Evolutionary conservation across 2,888 invertebrate species (phyloP).

Genomic region (Oscheius sp.): DNA sequence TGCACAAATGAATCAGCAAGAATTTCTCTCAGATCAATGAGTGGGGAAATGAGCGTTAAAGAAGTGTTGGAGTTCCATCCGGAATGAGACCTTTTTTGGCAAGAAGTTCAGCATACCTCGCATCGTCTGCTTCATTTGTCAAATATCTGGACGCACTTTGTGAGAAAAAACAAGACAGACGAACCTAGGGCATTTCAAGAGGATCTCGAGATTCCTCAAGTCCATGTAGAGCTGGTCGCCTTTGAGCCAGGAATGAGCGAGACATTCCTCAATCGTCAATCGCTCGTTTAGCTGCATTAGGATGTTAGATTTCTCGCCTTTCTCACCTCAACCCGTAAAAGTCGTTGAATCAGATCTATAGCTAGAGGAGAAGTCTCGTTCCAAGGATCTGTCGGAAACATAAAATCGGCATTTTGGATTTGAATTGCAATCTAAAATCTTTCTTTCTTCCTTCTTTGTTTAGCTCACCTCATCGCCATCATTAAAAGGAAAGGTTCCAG

Average conservation of each 20-base stretch:
- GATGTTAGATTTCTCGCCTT: not conserved
- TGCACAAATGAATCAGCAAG: not conserved
- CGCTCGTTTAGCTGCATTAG: slow-evolving; percentile 65
- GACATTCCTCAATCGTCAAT: slow-evolving; percentile 66
- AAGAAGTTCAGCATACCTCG: slow-evolving; percentile 39
- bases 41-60: not conserved
- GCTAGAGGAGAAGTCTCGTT: slow-evolving; percentile 91
- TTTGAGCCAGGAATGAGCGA: slow-evolving; percentile 66
- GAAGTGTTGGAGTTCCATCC: slow-evolving; percentile 22
- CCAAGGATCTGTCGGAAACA: slow-evolving; percentile 99
- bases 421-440: slow-evolving; percentile 90
- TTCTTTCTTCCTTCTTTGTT: not conserved
- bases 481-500: slow-evolving; percentile 99
- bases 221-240: slow-evolving; percentile 64
- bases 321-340: slow-evolving; percentile 82
- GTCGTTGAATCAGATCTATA: slow-evolving; percentile 94
- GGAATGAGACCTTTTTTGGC: slow-evolving; percentile 19
- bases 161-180: not conserved
- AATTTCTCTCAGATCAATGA: not conserved
- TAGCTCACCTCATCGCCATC: slow-evolving; percentile 78
- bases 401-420: slow-evolving; percentile 98
- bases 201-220: slow-evolving; percentile 58
- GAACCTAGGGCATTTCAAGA: slow-evolving; percentile 50
- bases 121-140: slow-evolving; percentile 49
- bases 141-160: slow-evolving; percentile 46